A percentile compares a stretch with the other conserved stretches of the same genome.
Conservation (phyloP, 2,113 vertebrate species). For the Todiramphus chloris region DNA sequence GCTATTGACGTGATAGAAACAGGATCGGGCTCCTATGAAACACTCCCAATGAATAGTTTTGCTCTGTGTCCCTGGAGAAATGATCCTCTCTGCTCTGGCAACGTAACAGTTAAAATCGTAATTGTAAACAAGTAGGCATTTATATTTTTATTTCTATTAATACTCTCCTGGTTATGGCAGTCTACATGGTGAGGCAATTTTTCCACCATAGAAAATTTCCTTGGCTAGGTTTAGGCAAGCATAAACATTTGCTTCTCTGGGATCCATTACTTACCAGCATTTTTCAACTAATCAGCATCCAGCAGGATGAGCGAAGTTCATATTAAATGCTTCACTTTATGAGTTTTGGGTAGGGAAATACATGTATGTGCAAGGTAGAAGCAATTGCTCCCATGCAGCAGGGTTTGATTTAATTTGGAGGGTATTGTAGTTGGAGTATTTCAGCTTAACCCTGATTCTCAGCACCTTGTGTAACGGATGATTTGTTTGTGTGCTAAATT, state of each 20-base stretch:
- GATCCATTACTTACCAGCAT: conserved; percentile 51
- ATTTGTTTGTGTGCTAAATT: neutral
- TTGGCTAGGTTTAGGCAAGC: conserved; percentile 69
- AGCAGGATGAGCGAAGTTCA: conserved; percentile 48
- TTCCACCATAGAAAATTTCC: conserved; percentile 76
- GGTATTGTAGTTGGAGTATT: neutral
- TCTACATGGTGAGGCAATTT: conserved; percentile 63
- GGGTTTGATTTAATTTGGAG: neutral
- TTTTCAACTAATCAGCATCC: conserved; percentile 66
- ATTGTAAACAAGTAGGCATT: conserved; percentile 47
- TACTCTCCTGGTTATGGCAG: conserved; percentile 56
- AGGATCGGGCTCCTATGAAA: neutral
- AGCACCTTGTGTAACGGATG: neutral
- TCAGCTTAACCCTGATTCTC: neutral
- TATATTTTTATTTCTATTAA: conserved; percentile 72
- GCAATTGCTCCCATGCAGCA: neutral
- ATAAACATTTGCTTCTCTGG: conserved; percentile 73
- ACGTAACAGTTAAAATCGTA: conserved; percentile 46
- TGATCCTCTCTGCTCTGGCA: neutral
- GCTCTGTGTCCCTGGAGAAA: neutral
- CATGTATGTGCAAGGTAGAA: neutral
- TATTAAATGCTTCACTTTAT: conserved; percentile 15
- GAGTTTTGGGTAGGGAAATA: neutral
- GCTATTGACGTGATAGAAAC: neutral
- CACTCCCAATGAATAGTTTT: neutral